Percentiles rank a stretch among this genome's conserved stretches.
phyloP scores from a whole-genome alignment of 2,113 vertebrate species.

The Alethe castanea region DNA sequence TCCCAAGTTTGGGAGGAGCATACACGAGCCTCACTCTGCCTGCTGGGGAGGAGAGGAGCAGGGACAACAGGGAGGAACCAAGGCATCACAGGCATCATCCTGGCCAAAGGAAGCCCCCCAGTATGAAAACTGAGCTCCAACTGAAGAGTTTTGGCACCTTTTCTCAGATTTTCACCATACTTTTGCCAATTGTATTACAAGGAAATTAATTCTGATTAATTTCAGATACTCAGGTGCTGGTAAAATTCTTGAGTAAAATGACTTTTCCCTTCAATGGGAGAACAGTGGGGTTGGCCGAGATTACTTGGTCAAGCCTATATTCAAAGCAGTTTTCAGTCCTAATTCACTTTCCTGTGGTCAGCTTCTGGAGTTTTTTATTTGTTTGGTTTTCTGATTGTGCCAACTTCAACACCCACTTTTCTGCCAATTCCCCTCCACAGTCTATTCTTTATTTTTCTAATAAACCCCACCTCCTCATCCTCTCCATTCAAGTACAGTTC shows the following conservation, averaged over 20 bases:
- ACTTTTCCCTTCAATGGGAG: not conserved
- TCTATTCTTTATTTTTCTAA: not conserved
- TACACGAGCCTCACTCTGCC: rapidly evolving
- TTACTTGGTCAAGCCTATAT: not conserved
- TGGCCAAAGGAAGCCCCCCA: not conserved
- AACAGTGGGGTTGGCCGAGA: not conserved
- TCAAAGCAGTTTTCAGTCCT: not conserved
- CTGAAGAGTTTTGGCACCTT: not conserved
- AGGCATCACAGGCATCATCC: not conserved
- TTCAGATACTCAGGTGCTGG: not conserved
- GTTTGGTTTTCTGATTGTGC: not conserved
- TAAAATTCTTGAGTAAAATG: not conserved
- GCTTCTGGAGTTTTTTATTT: not conserved
- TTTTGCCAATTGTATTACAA: not conserved
- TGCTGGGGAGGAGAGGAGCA: not conserved
- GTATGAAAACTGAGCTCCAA: not conserved
- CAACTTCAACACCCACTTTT: not conserved
- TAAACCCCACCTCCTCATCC: not conserved
- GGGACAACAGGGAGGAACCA: not conserved
- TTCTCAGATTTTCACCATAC: not conserved
- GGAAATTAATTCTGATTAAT: not conserved
- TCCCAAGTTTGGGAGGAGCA: not conserved
- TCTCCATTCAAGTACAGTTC: not conserved
- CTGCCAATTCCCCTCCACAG: not conserved
- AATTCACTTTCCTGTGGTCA: not conserved